Percentiles rank a stretch among this genome's conserved stretches.
These are phyloP conservation scores for Watsonalla cultraria DNA, from an alignment of 2,888 invertebrate species.

Conservation along the genomic window DNA sequence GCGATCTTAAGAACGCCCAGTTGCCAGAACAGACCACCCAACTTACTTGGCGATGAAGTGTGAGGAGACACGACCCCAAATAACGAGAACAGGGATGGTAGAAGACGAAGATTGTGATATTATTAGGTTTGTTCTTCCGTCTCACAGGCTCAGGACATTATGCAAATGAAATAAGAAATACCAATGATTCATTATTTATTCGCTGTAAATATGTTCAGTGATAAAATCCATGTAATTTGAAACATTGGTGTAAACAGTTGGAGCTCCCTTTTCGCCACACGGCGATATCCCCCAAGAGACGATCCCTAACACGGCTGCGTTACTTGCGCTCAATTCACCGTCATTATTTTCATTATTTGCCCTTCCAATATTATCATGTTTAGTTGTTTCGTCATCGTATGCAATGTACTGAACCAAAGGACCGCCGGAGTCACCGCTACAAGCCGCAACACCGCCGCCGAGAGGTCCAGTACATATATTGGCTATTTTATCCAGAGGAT, in stretches of 20 bases:
- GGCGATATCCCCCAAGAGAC: constrained; percentile 78
- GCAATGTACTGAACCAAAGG: constrained; percentile 56
- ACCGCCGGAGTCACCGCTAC: constrained; percentile 78
- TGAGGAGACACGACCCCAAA: too few relatives aligned
- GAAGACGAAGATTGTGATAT: too few relatives aligned
- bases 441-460: constrained; percentile 69
- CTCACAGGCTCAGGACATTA: too few relatives aligned
- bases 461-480: constrained; percentile 77
- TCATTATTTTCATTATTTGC: constrained; percentile 14
- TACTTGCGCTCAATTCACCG: constrained; percentile 15
- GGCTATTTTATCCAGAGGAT: constrained; percentile 57
- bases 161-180: too few relatives aligned
- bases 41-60: too few relatives aligned
- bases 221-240: constrained; percentile 70
- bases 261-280: constrained; percentile 70
- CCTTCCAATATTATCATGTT: constrained; percentile 19
- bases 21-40: too few relatives aligned
- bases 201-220: constrained; percentile 30
- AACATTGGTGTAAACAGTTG: constrained; percentile 76
- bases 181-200: constrained; percentile 10
- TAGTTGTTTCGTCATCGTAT: constrained; percentile 4
- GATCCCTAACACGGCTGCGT: constrained; percentile 65
- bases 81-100: too few relatives aligned
- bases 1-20: too few relatives aligned
- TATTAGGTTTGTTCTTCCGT: too few relatives aligned